Percentiles rank a stretch among this genome's conserved stretches.
Conservation (phyloP, 2,797 vertebrate species). For the Sandelia bainsii region DNA sequence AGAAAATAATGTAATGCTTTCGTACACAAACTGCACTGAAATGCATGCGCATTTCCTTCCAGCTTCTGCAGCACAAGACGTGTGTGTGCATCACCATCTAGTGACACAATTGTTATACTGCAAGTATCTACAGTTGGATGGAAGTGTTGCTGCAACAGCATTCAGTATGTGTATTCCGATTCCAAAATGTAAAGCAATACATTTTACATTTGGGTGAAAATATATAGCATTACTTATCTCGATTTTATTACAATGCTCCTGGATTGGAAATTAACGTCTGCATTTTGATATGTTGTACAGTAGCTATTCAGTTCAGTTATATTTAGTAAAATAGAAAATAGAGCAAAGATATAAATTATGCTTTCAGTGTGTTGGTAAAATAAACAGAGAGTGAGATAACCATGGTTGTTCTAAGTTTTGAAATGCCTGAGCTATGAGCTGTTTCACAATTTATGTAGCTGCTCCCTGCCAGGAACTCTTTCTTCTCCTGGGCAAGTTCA, state of each 20-base stretch:
- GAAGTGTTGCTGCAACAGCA: too few species aligned
- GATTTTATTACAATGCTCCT: neutral
- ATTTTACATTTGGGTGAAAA: neutral
- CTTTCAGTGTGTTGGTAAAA: neutral
- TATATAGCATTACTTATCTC: neutral
- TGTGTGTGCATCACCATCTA: constrained; percentile 60
- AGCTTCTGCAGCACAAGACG: neutral
- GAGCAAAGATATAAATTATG: neutral
- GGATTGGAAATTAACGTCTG: neutral
- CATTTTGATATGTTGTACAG: neutral
- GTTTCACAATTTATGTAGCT: constrained; percentile 16
- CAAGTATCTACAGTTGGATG: neutral
- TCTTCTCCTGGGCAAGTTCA: neutral
- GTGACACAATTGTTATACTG: constrained; percentile 53
- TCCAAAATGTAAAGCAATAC: neutral
- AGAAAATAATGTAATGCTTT: neutral
- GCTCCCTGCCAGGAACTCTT: constrained; percentile 9
- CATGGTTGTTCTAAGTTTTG: neutral
- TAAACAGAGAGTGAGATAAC: constrained; percentile 3
- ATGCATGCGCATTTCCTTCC: neutral
- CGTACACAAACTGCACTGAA: neutral
- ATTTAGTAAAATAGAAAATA: neutral
- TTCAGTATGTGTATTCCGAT: neutral
- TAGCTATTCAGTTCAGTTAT: neutral
- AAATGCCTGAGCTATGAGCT: constrained; percentile 20